These are phyloP conservation scores for Streptopelia turtur DNA, from an alignment of 2,797 vertebrate genomes.

Conservation along the genomic window DNA sequence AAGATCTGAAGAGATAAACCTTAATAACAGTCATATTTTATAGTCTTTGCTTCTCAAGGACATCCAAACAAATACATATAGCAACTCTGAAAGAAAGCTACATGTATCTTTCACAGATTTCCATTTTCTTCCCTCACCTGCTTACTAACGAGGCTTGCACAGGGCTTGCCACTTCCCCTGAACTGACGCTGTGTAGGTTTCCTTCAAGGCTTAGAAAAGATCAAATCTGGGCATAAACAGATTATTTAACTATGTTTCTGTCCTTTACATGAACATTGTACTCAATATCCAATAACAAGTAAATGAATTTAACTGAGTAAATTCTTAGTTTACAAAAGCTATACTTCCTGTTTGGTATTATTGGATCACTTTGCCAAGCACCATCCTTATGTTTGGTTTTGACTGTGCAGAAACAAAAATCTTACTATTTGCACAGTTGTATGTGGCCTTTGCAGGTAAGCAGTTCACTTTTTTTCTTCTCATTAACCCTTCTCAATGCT, in stretches of 20 bases:
- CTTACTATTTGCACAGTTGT: background rate
- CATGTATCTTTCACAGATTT: background rate
- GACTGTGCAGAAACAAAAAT: background rate
- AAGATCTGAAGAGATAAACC: slow-evolving; percentile 32
- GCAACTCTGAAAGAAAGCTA: background rate
- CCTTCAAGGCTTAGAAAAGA: background rate
- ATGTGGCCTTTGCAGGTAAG: background rate
- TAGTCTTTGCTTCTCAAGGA: slow-evolving; percentile 48
- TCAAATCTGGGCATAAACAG: background rate
- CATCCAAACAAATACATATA: background rate
- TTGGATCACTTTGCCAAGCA: background rate
- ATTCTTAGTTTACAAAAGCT: background rate
- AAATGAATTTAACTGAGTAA: background rate
- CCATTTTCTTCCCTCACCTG: background rate
- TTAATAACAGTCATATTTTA: slow-evolving; percentile 47
- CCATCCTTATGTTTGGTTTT: background rate
- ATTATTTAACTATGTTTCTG: background rate
- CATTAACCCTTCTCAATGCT: background rate
- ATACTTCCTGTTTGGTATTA: background rate
- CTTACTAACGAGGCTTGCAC: background rate
- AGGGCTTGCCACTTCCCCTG: background rate
- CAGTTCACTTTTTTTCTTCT: background rate
- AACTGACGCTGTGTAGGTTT: background rate
- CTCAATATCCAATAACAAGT: background rate
- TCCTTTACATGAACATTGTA: background rate